Conservation (phyloP, 2,797 vertebrate genomes). For the Amniataba percoides region DNA sequence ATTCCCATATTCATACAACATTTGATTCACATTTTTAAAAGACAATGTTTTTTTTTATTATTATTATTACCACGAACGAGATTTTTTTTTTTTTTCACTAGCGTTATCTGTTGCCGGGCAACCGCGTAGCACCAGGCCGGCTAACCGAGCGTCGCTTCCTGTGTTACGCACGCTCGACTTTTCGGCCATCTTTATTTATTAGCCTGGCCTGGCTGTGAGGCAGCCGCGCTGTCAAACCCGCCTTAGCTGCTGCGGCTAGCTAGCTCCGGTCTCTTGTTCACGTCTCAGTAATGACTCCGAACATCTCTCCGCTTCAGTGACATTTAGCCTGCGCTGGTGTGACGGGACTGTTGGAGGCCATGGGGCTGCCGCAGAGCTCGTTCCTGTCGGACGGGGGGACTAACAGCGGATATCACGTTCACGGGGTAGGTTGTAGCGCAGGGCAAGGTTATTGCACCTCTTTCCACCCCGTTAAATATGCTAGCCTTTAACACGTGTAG, state of each 20-base stretch:
- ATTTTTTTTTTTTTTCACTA: not conserved
- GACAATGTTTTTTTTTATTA: too few species aligned
- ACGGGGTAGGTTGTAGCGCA: constrained; percentile 86
- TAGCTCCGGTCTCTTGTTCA: constrained; percentile 11
- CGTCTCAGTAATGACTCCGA: constrained; percentile 48
- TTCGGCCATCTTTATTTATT: constrained; percentile 71
- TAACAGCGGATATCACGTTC: constrained; percentile 91
- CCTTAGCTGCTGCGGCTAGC: constrained; percentile 27
- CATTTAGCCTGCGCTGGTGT: constrained; percentile 7
- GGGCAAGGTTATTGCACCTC: constrained; percentile 36
- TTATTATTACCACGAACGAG: not conserved
- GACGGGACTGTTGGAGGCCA: constrained; percentile 49
- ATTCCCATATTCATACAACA: not conserved
- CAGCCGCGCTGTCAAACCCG: constrained; percentile 31
- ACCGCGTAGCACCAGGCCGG: constrained; percentile 22
- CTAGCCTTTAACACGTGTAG: accelerated
- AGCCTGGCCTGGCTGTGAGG: constrained; percentile 43
- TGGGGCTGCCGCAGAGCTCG: constrained; percentile 90
- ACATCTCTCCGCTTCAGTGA: constrained; percentile 54
- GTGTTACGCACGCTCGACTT: constrained; percentile 14
- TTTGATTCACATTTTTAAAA: not conserved
- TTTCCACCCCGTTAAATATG: not conserved
- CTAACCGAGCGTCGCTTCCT: constrained; percentile 53
- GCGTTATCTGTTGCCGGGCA: constrained; percentile 53
- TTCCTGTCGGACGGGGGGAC: constrained; percentile 86